Conservation (phyloP, 2,797 vertebrate genomes). For the Crax fasciolata region DNA sequence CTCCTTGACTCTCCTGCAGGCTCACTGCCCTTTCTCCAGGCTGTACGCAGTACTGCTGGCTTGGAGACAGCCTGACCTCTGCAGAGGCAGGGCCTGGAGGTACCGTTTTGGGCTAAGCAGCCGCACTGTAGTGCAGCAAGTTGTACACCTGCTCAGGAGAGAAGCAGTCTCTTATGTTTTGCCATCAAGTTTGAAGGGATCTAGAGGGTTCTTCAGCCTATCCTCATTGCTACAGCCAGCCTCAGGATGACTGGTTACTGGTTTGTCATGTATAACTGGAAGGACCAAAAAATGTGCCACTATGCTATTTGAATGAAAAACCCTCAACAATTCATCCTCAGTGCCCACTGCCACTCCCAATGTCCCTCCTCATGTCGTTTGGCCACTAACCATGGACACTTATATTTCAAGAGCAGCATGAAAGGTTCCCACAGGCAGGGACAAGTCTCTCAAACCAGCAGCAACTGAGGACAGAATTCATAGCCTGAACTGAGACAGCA, state of each 20-base stretch:
- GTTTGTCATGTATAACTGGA: not conserved
- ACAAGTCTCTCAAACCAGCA: accelerated
- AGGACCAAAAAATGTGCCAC: not conserved
- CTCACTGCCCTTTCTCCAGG: not conserved
- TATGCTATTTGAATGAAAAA: not conserved
- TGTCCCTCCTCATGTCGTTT: not conserved
- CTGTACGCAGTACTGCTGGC: accelerated
- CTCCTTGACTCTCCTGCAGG: not conserved
- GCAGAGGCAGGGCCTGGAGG: not conserved
- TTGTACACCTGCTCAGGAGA: not conserved
- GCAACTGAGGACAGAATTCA: not conserved
- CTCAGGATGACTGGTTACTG: not conserved
- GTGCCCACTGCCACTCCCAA: not conserved
- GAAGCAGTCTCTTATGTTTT: not conserved
- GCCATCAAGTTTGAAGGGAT: not conserved
- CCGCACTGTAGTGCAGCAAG: accelerated
- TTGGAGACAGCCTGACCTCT: not conserved
- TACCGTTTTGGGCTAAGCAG: not conserved
- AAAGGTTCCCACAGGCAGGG: accelerated
- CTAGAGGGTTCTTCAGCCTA: not conserved
- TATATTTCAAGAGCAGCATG: not conserved
- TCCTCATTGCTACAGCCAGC: accelerated
- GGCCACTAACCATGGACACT: not conserved
- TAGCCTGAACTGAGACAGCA: not conserved
- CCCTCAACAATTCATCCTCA: not conserved